A percentile compares a stretch with the other conserved stretches of the same genome.
Evolutionary conservation across 2,888 invertebrate species (phyloP).

Genomic region (Clunio marinus): DNA sequence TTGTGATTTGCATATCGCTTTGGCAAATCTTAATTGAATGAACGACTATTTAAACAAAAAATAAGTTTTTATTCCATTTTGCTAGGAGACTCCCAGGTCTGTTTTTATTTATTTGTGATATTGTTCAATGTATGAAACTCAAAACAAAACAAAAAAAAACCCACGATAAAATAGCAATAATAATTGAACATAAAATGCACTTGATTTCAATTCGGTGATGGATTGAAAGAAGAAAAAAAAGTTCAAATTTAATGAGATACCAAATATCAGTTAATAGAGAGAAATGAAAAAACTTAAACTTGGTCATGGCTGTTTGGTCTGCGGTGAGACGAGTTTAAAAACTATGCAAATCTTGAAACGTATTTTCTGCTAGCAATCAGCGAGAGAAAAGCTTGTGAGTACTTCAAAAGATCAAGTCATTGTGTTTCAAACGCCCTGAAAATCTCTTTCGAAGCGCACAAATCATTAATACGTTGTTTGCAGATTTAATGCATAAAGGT

Average conservation of each 20-base stretch:
- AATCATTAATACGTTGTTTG: too few species aligned
- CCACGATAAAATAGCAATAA: neutral
- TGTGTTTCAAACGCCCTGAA: too few species aligned
- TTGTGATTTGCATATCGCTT: constrained; percentile 11
- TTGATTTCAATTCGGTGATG: neutral
- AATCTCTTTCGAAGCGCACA: too few species aligned
- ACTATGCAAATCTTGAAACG: neutral
- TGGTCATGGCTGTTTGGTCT: neutral
- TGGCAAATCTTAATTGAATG: constrained; percentile 8
- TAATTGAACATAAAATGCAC: neutral
- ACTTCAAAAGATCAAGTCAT: too few species aligned
- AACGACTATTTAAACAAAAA: neutral
- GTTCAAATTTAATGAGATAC: neutral
- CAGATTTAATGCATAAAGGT: too few species aligned
- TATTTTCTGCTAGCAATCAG: neutral
- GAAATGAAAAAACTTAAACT: neutral
- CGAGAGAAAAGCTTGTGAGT: neutral
- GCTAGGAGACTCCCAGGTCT: neutral
- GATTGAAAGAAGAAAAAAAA: neutral
- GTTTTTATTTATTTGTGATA: neutral
- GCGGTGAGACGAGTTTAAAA: neutral
- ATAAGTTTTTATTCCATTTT: neutral
- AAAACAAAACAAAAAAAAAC: neutral
- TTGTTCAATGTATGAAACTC: too few species aligned
- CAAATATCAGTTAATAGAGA: neutral